These are phyloP conservation scores for Zygaena filipendulae DNA, from an alignment of 2,888 invertebrate species.

Conservation along the genomic window DNA sequence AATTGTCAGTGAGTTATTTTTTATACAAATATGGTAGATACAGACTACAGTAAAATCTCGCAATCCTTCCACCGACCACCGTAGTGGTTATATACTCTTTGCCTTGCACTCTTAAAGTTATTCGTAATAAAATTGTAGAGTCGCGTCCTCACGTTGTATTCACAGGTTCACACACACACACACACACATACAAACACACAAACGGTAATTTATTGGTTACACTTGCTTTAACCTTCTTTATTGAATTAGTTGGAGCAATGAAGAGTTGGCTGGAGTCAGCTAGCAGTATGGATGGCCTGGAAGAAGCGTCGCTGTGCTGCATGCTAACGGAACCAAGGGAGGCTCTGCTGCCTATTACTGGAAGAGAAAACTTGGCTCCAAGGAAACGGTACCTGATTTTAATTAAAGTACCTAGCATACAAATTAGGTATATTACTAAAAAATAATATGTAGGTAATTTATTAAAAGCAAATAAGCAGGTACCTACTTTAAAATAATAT, in stretches of 20 bases:
- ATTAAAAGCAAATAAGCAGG: too few relatives aligned
- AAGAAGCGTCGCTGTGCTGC: conserved; percentile 46
- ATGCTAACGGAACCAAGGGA: conserved; percentile 61
- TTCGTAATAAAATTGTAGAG: too few relatives aligned
- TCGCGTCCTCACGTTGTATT: too few relatives aligned
- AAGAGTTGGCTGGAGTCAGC: conserved; percentile 58
- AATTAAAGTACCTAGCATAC: not conserved
- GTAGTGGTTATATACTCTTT: too few relatives aligned
- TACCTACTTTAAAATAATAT: not conserved
- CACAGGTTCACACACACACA: not conserved
- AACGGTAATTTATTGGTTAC: too few relatives aligned
- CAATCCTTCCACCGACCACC: too few relatives aligned
- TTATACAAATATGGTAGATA: too few relatives aligned
- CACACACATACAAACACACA: not conserved
- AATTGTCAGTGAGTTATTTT: too few relatives aligned
- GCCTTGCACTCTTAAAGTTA: too few relatives aligned
- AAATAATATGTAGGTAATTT: not conserved
- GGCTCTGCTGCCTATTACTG: conserved; percentile 58
- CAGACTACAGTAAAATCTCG: too few relatives aligned
- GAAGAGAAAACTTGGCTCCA: conserved; percentile 57
- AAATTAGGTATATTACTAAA: conserved; percentile 1
- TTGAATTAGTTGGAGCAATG: too few relatives aligned
- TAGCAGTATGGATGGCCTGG: conserved; percentile 33
- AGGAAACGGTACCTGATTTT: conserved; percentile 61
- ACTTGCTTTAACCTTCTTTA: too few relatives aligned